Evolutionary conservation across 2,888 invertebrate genomes (phyloP).

Genomic region (Altica lythri): DNA sequence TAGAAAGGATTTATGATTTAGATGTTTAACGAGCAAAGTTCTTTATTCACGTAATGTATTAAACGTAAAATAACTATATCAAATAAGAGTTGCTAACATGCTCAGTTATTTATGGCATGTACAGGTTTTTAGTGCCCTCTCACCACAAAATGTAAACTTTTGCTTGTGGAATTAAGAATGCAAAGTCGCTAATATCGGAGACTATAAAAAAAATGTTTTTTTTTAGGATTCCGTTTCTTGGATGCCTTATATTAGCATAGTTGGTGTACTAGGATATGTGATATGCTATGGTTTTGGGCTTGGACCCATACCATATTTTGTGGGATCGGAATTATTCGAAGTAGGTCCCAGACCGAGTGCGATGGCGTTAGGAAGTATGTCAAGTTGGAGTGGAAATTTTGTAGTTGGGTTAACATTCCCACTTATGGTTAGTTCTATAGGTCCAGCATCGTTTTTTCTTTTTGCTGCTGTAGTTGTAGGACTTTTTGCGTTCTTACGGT

Average conservation of each 20-base stretch:
- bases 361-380: conserved; percentile 84
- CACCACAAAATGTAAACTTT: no score
- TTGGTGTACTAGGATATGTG: conserved; percentile 75
- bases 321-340: conserved; percentile 85
- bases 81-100: no score
- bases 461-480: conserved; percentile 65
- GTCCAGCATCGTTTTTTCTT: conserved; percentile 75
- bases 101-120: no score
- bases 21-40: no score
- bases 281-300: conserved; percentile 81
- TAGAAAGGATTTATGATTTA: no score
- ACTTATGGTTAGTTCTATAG: conserved; percentile 64
- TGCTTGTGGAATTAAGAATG: no score
- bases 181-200: no score
- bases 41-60: no score
- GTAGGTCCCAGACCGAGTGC: conserved; percentile 82
- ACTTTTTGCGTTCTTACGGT: conserved; percentile 67
- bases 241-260: conserved; percentile 75
- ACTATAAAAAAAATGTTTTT: conserved; percentile 34
- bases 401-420: conserved; percentile 81
- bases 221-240: conserved; percentile 64
- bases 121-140: no score
- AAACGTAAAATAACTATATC: no score
- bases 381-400: conserved; percentile 90
- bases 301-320: conserved; percentile 86